Evolutionary conservation across 2,888 invertebrate genomes (phyloP).

Genomic region (Anthophora plumipes): DNA sequence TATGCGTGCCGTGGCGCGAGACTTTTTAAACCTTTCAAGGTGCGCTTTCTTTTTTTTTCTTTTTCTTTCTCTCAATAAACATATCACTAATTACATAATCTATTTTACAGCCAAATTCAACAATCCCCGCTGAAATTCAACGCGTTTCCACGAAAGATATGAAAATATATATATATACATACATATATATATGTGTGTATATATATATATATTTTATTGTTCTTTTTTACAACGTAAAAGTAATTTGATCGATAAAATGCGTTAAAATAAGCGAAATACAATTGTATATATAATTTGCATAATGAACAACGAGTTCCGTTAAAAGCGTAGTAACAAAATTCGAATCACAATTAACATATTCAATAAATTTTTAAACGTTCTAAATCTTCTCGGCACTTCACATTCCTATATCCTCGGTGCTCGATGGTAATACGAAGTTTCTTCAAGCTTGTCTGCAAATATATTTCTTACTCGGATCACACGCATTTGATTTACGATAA

Average conservation of each 20-base stretch:
- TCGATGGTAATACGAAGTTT: constrained; percentile 15
- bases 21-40: constrained; percentile 75
- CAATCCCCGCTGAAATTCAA: constrained; percentile 81
- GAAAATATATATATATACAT: too few species aligned
- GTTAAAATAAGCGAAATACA: constrained; percentile 60
- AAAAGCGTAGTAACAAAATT: constrained; percentile 57
- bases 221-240: constrained; percentile 60
- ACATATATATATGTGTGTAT: too few species aligned
- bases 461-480: constrained; percentile 31
- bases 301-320: constrained; percentile 45
- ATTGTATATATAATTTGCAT: constrained; percentile 38
- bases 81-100: constrained; percentile 78
- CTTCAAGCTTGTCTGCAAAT: constrained; percentile 30
- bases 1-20: constrained; percentile 81
- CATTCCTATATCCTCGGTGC: constrained; percentile 17
- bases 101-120: constrained; percentile 84
- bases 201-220: too few species aligned
- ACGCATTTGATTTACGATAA: constrained; percentile 27
- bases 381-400: constrained; percentile 18
- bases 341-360: constrained; percentile 37
- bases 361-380: constrained; percentile 28
- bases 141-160: constrained; percentile 60
- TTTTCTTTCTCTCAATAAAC: too few species aligned
- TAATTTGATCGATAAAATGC: constrained; percentile 63
- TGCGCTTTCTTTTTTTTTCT: constrained; percentile 76